phyloP scores from a whole-genome alignment of 1,140 invertebrate species.

The Copidosoma floridanum region DNA sequence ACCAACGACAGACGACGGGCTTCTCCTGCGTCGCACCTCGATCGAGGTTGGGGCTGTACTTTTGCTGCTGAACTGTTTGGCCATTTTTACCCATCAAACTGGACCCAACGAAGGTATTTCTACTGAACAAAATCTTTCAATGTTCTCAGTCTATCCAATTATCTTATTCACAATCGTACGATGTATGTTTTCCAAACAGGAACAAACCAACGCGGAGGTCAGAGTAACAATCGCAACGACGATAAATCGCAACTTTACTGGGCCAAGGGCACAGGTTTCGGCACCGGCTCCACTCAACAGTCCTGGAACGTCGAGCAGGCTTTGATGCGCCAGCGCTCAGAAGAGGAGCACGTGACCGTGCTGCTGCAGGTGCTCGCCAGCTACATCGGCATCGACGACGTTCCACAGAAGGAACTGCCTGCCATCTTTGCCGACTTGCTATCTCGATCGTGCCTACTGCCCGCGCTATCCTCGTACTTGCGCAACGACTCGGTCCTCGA shows the following conservation, averaged over 20 bases:
- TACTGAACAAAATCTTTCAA: too few species aligned
- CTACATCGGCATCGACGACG: constrained; percentile 75
- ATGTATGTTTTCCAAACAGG: not conserved
- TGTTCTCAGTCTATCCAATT: too few species aligned
- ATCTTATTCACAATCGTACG: too few species aligned
- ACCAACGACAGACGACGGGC: constrained; percentile 77
- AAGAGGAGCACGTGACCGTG: constrained; percentile 90
- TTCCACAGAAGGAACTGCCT: constrained; percentile 61
- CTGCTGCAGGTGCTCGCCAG: constrained; percentile 76
- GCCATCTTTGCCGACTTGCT: constrained; percentile 73
- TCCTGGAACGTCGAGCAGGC: constrained; percentile 96
- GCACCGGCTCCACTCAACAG: constrained; percentile 90
- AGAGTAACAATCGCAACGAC: constrained; percentile 53
- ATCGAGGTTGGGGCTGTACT: constrained; percentile 81
- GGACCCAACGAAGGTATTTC: constrained; percentile 39
- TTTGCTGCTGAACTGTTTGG: constrained; percentile 80
- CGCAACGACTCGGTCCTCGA: constrained; percentile 94
- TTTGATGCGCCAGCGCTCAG: constrained; percentile 79
- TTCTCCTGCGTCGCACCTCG: constrained; percentile 73
- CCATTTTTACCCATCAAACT: constrained; percentile 85
- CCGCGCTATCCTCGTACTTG: constrained; percentile 87
- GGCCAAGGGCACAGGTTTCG: constrained; percentile 94
- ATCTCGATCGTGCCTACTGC: constrained; percentile 78
- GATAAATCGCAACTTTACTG: constrained; percentile 88
- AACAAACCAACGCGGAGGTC: constrained; percentile 31